Base-by-base conservation (phyloP, 1,140 invertebrate species). In the Scaptomyza pallida region DNA sequence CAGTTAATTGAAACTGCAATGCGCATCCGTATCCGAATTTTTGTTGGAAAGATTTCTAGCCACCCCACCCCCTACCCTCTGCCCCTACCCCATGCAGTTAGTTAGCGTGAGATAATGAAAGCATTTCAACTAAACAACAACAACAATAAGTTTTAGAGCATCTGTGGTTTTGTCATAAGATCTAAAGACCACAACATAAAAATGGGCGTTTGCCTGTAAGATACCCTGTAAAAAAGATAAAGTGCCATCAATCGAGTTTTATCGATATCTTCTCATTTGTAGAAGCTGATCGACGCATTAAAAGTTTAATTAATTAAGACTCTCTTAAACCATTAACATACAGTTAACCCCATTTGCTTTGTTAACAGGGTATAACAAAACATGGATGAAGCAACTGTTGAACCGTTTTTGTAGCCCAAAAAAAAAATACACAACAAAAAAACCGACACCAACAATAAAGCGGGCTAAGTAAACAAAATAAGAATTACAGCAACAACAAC, bases 381-480 rank as follows among this genome's bases (percentile, higher is more conserved):
- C 44, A 19, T 43, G 61, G 52, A 52, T 55, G 45, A 72, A 69
- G 78, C 62, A 73, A 62, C 78, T 65, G 55, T n/a, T 68, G 71
- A 59, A 75, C 72, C 79, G 79, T 76, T 44, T 37, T 52, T n/a
- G 80, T 64, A 64, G 68, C 68, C 80, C 41, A 70, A 80, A 82
- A 81, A 60, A 56, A 13, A 37, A 26, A 45, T n/a, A n/a, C n/a
- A n/a, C n/a, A n/a, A n/a, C 23, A 47, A 16, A 71, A 61, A 59
- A 26, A 54, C 69, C 62, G 55, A 50, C 37, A 61, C 64, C 64
- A 48, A 75, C 76, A 80, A 57, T 54, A 72, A 72, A 83, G 73
- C 72, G 48, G 78, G 79, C 80, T 75, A 85, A 86, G 81, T 85
- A 85, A 83, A 85, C 81, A 79, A 78, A 56, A 74, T 69, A 41